These are phyloP conservation scores for Rattus rattus DNA, from an alignment of 2,113 vertebrate species.

Conservation along the genomic window DNA sequence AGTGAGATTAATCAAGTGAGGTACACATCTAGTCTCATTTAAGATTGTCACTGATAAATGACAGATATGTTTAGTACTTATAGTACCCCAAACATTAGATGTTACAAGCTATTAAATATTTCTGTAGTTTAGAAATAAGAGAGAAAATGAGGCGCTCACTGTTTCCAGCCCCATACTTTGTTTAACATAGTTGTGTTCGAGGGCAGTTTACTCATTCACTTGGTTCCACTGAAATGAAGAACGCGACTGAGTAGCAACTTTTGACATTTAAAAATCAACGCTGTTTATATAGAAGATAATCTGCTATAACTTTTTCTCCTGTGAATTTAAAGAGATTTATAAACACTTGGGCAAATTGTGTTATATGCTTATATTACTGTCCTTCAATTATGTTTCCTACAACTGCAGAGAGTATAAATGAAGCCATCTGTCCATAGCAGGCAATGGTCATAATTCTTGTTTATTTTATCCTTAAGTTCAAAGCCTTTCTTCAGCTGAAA, in stretches of 20 bases:
- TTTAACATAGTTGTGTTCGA: conserved; percentile 19
- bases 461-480: conserved; percentile 25
- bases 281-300: conserved; percentile 63
- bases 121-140: conserved; percentile 17
- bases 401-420: conserved; percentile 56
- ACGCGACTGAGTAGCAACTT: neutral
- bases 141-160: conserved; percentile 1
- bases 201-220: neutral
- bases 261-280: conserved; percentile 66
- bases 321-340: conserved; percentile 53
- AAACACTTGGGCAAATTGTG: conserved; percentile 38
- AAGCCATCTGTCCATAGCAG: conserved; percentile 51
- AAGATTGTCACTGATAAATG: neutral
- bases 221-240: conserved; percentile 26
- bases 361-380: conserved; percentile 31
- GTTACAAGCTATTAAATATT: neutral
- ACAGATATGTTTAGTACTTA: neutral
- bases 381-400: conserved; percentile 44
- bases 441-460: neutral
- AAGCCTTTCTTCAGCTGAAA: neutral
- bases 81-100: neutral
- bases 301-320: neutral
- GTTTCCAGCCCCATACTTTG: neutral
- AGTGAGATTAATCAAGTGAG: neutral
- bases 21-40: neutral